Conservation (phyloP, 2,113 vertebrate species). For the Protobothrops mucrosquamatus region DNA sequence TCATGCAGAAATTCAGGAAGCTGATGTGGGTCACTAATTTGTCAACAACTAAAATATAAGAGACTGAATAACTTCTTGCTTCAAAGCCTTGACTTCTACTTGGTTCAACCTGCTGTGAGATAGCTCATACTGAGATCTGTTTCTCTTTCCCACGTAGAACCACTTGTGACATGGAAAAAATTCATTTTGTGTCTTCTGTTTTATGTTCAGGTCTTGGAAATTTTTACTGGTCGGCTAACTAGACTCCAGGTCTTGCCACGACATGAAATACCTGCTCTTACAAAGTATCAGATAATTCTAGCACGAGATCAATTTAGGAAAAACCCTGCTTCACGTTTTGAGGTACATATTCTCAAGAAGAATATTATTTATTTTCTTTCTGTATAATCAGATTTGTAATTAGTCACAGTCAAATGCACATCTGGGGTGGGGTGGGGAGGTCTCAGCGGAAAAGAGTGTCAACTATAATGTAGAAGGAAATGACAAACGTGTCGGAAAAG, state of each 20-base stretch:
- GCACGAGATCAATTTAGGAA: slow-evolving; percentile 91
- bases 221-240: slow-evolving; percentile 81
- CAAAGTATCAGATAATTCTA: slow-evolving; percentile 93
- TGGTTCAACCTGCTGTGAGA: neutral
- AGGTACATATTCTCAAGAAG: slow-evolving; percentile 62
- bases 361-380: neutral
- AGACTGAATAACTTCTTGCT: neutral
- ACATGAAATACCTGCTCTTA: slow-evolving; percentile 79
- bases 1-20: neutral
- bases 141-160: too few relatives aligned
- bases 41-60: neutral
- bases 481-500: too few relatives aligned
- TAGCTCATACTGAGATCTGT: neutral
- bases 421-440: neutral
- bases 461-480: too few relatives aligned
- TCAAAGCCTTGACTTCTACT: neutral
- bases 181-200: neutral
- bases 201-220: slow-evolving; percentile 80
- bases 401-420: neutral
- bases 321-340: slow-evolving; percentile 78
- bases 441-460: too few relatives aligned
- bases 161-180: neutral
- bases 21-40: neutral
- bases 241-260: slow-evolving; percentile 75
- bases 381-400: neutral